These are phyloP conservation scores for Paramuricea clavata DNA, from an alignment of 92 coral and sea anemone genomes.

Conservation along the genomic window DNA sequence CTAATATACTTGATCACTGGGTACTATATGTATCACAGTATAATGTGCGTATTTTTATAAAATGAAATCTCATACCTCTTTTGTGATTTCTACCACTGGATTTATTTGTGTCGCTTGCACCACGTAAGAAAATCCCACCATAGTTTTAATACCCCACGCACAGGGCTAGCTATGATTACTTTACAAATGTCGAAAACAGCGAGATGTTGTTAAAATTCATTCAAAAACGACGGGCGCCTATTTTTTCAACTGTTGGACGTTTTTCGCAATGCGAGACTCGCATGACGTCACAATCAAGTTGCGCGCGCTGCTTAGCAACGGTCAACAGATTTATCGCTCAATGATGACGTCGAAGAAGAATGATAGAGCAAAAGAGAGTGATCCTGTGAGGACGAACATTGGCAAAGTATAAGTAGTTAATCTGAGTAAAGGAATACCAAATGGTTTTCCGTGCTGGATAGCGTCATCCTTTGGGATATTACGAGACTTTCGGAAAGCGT, in stretches of 20 bases:
- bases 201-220: background rate
- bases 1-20: too few relatives aligned
- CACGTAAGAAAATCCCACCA: constrained; percentile 34
- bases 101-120: background rate
- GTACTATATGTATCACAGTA: too few relatives aligned
- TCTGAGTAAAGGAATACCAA: too few relatives aligned
- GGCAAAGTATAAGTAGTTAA: too few relatives aligned
- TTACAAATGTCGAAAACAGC: background rate
- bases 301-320: constrained; percentile 34
- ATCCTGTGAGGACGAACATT: too few relatives aligned
- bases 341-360: background rate
- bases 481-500: too few relatives aligned
- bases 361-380: too few relatives aligned
- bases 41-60: too few relatives aligned
- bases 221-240: constrained; percentile 10
- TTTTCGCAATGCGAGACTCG: background rate
- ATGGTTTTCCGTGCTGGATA: too few relatives aligned
- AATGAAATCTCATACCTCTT: constrained; percentile 39
- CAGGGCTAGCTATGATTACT: background rate
- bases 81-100: constrained; percentile 27
- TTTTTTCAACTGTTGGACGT: constrained; percentile 21
- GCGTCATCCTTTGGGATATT: too few relatives aligned
- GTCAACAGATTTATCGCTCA: background rate
- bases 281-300: constrained; percentile 11
- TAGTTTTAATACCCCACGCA: background rate